A percentile compares a stretch with the other conserved stretches of the same genome.
Evolutionary conservation across 2,888 invertebrate genomes (phyloP).

Genomic region (Diarsia brunnea): DNA sequence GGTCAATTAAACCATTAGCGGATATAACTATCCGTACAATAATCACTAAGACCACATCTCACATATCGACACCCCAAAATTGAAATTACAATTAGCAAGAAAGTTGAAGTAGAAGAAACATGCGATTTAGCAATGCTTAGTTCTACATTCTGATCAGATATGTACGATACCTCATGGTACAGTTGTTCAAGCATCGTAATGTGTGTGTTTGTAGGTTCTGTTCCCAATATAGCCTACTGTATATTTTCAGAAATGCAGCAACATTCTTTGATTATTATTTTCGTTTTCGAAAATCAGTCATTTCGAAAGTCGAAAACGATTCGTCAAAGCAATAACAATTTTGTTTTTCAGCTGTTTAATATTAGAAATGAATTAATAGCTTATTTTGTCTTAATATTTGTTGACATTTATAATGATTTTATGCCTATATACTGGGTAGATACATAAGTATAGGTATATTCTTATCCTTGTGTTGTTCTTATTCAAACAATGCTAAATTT

Average conservation of each 20-base stretch:
- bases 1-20: too few species aligned
- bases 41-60: too few species aligned
- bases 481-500: slow-evolving; percentile 22
- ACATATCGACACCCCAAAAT: too few species aligned
- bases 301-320: background rate
- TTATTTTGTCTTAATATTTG: slow-evolving; percentile 7
- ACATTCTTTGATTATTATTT: background rate
- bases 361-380: background rate
- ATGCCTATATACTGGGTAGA: background rate
- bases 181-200: background rate
- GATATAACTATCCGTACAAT: too few species aligned
- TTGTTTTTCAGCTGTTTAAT: background rate
- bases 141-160: background rate
- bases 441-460: background rate
- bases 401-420: background rate
- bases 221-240: too few species aligned
- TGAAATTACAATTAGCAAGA: too few species aligned
- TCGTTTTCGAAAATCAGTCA: background rate
- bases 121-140: too few species aligned
- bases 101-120: too few species aligned
- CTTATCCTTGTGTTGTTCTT: background rate
- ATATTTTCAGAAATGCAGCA: too few species aligned
- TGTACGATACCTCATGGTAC: background rate
- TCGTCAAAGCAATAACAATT: background rate
- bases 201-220: too few species aligned